These are phyloP conservation scores for Conops quadrifasciatus DNA, from an alignment of 2,888 invertebrate species.

Conservation along the genomic window DNA sequence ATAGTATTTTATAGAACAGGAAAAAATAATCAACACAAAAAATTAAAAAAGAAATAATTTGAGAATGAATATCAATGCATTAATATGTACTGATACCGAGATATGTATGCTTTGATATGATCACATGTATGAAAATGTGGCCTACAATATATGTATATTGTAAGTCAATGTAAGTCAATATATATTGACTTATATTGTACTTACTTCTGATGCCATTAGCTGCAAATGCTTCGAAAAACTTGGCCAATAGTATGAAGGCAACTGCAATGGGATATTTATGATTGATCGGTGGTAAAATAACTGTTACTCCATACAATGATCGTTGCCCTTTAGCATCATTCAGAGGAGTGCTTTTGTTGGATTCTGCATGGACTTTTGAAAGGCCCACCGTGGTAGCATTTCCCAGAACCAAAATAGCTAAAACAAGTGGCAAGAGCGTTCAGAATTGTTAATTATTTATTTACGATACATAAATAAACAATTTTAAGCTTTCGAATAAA, in stretches of 20 bases:
- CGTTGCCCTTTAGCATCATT: conserved; percentile 44
- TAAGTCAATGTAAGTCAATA: too few relatives aligned
- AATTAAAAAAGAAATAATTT: conserved; percentile 23
- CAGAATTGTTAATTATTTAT: conserved; percentile 17
- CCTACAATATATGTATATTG: too few relatives aligned
- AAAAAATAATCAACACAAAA: conserved; percentile 1
- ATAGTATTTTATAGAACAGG: background rate
- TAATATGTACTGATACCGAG: too few relatives aligned
- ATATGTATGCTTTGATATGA: too few relatives aligned
- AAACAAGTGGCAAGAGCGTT: background rate
- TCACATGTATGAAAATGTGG: too few relatives aligned
- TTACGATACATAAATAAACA: too few relatives aligned
- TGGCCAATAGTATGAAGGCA: conserved; percentile 58
- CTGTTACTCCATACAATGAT: conserved; percentile 53
- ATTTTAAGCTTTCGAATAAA: too few relatives aligned
- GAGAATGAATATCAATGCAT: conserved; percentile 29
- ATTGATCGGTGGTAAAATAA: conserved; percentile 48
- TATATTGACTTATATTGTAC: conserved; percentile 46
- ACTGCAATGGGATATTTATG: conserved; percentile 62
- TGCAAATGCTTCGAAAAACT: conserved; percentile 64
- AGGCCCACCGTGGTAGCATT: conserved; percentile 41
- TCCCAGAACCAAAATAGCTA: conserved; percentile 56
- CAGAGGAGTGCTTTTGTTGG: conserved; percentile 39
- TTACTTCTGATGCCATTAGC: conserved; percentile 65
- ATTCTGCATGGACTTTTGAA: conserved; percentile 14